These are phyloP conservation scores for Onthophagus sagittarius DNA, from an alignment of 2,888 invertebrate genomes.

Conservation along the genomic window DNA sequence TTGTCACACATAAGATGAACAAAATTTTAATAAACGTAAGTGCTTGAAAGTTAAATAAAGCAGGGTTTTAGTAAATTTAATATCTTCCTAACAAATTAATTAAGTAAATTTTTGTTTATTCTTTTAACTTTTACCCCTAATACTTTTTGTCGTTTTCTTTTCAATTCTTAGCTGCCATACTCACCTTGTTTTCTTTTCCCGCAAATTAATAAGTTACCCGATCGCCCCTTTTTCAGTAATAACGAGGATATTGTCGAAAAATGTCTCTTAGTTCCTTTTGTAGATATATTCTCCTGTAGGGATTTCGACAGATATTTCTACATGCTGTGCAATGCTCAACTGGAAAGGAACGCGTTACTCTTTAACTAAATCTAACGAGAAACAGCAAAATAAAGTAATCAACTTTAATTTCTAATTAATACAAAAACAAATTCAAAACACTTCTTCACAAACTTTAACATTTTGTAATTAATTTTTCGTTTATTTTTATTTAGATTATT, in stretches of 20 bases:
- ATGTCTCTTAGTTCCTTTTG: slow-evolving; percentile 7
- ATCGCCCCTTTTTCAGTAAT: neutral
- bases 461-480: neutral
- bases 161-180: neutral
- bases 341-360: slow-evolving; percentile 7
- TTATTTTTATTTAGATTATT: neutral
- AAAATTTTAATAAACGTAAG: too few relatives aligned
- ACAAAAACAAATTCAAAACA: neutral
- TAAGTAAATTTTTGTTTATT: neutral
- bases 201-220: neutral
- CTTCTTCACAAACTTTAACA: neutral
- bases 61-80: too few relatives aligned
- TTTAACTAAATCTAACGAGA: slow-evolving; percentile 1
- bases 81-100: neutral
- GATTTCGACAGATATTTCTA: slow-evolving; percentile 8
- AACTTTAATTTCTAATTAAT: too few relatives aligned
- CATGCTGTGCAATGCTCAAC: slow-evolving; percentile 3
- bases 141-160: neutral
- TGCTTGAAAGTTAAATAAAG: too few relatives aligned
- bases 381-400: too few relatives aligned
- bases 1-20: too few relatives aligned
- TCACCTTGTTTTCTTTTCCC: neutral
- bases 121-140: neutral
- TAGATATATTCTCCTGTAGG: slow-evolving; percentile 9
- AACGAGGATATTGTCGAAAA: neutral